Conservation (phyloP, 2,113 vertebrate genomes). For the Lagenorhynchus albirostris region DNA sequence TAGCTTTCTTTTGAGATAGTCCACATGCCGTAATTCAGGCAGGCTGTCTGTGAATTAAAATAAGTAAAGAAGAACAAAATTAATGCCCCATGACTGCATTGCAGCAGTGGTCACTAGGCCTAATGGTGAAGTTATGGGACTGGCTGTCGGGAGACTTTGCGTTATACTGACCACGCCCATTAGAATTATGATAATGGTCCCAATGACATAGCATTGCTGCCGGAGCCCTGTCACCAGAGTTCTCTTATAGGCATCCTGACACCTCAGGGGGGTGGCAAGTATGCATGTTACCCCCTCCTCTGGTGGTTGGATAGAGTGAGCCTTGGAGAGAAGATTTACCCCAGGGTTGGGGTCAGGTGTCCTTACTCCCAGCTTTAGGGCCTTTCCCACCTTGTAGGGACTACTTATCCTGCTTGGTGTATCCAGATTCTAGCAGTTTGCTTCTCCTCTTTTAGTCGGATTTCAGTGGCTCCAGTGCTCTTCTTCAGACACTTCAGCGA, state of each 20-base stretch:
- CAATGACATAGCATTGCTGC: rapidly evolving
- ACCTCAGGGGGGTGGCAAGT: background rate
- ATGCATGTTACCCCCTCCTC: background rate
- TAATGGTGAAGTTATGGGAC: rapidly evolving
- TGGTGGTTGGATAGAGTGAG: background rate
- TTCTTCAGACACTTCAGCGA: background rate
- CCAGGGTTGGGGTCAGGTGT: background rate
- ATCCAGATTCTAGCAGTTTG: no score
- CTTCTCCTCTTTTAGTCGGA: background rate
- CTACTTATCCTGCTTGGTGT: no score
- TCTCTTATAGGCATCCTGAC: background rate
- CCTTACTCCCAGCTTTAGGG: no score
- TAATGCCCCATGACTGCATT: rapidly evolving
- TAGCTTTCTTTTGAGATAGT: background rate
- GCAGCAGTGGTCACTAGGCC: rapidly evolving
- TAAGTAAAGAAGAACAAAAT: no score
- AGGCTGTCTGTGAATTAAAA: background rate
- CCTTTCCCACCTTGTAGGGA: rapidly evolving
- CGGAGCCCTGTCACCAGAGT: rapidly evolving
- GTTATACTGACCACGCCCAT: rapidly evolving
- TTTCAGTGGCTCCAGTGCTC: background rate
- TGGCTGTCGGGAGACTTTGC: background rate
- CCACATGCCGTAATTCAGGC: background rate
- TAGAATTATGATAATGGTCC: background rate
- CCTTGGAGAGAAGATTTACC: background rate